Evolutionary conservation across 2,113 vertebrate genomes (phyloP), one percentile per base, ranked within the genome.

Genomic region (Sprattus sprattus): DNA sequence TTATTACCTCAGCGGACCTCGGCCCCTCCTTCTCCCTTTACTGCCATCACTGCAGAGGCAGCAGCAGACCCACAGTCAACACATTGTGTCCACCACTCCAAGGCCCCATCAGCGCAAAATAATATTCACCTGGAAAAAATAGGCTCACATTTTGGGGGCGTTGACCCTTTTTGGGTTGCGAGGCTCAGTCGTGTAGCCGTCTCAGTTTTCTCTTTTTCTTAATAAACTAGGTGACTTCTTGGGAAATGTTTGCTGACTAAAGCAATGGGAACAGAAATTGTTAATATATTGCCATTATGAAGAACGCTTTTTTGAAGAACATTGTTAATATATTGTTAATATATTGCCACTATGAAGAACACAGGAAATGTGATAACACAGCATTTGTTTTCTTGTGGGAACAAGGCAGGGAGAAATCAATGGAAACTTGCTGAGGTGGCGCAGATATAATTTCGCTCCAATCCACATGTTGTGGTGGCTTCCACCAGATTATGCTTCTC

Each of bases 91-190:
- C 71, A 78, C 25, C 28, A 28, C 64, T 71, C 25, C 1, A 28
- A 78, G 71, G 28, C 71, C 71, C 25, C 71, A 78, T 78, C 71
- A 78, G 71, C 15, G 71, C 71, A 39, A 32, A 78, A 78, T 78
- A 78, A 78, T 78, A 78, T 78, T 78, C 71, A 78, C 71, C 71
- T 78, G 11, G 28, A 84, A 84, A 84, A 75, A 84, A 84, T 67
- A 84, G 71, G 32, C 28, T 78, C 71, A 46, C 6, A n/a, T 49
- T 18, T 25, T 13, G 49, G 44, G 83, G 16, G 32, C 22, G 44
- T 25, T 39, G 67, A 45, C 83, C 46, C 7, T 25, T n/a, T 67
- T 45, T 71, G 60, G 44, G 60, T 84, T 67, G 45, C 1, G 28
- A 44, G 25, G 28, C 71, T 78, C 32, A 78, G 71, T 78, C 71